phyloP scores from a whole-genome alignment of 92 coral and sea anemone species.

The Palythoa heliodiscus region DNA sequence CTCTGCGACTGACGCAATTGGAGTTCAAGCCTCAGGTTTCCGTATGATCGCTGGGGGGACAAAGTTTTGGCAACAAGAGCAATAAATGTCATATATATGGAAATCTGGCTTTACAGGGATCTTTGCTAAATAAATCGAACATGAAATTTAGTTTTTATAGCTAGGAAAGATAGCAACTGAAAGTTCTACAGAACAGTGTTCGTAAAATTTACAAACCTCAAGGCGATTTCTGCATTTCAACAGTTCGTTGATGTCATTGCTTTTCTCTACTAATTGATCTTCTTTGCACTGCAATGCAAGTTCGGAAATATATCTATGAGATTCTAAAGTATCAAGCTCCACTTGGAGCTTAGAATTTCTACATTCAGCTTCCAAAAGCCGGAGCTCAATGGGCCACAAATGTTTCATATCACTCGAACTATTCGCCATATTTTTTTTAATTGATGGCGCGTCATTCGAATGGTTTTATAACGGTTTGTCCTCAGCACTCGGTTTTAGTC shows the following conservation, averaged over 20 bases:
- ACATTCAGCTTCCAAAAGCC: constrained; percentile 78
- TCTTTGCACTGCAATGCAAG: constrained; percentile 66
- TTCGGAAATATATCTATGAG: constrained; percentile 72
- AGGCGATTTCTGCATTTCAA: not conserved
- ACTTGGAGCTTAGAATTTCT: constrained; percentile 77
- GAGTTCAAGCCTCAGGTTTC: no score
- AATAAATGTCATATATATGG: no score
- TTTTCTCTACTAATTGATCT: constrained; percentile 60
- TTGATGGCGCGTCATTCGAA: constrained; percentile 21
- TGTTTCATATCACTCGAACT: not conserved
- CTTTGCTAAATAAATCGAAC: no score
- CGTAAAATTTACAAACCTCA: constrained; percentile 7
- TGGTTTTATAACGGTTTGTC: constrained; percentile 30
- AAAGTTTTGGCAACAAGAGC: no score
- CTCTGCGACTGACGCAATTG: no score
- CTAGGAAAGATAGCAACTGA: not conserved
- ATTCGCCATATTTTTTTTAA: constrained; percentile 72
- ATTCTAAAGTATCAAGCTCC: constrained; percentile 73
- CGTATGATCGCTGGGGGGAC: no score
- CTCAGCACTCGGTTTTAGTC: not conserved
- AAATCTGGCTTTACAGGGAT: no score
- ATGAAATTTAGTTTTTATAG: no score
- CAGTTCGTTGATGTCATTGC: constrained; percentile 40
- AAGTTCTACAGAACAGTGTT: not conserved
- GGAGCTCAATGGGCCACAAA: constrained; percentile 70